Percentiles rank a stretch among this genome's conserved stretches.
phyloP scores from a whole-genome alignment of 2,797 vertebrate species.

The Amblyopsis hoosieri region DNA sequence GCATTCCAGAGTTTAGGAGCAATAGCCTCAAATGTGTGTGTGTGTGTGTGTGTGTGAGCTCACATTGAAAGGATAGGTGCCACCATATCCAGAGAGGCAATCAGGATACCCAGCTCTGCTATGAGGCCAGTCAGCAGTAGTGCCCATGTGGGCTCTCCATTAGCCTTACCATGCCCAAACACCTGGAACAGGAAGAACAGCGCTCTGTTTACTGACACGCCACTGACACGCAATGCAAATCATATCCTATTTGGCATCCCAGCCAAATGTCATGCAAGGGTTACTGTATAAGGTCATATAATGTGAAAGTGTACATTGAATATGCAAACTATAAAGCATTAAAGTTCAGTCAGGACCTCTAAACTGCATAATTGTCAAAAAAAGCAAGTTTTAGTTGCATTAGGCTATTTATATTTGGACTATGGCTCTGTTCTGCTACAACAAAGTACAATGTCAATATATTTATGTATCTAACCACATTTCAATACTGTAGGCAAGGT shows the following conservation, averaged over 20 bases:
- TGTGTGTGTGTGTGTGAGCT: slow-evolving; percentile 48
- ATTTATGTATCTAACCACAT: background rate
- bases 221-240: slow-evolving; percentile 28
- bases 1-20: background rate
- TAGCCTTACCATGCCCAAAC: slow-evolving; percentile 93
- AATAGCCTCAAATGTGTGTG: background rate
- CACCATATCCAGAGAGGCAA: slow-evolving; percentile 97
- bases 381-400: no score
- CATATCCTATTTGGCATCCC: background rate
- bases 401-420: no score
- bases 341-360: no score
- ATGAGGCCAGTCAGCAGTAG: slow-evolving; percentile 93
- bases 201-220: background rate
- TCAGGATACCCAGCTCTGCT: slow-evolving; percentile 95
- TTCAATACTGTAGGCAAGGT: background rate
- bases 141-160: slow-evolving; percentile 97
- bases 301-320: background rate
- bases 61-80: slow-evolving; percentile 99
- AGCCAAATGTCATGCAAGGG: slow-evolving; percentile 25
- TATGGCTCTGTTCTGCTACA: no score
- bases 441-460: background rate
- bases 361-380: no score
- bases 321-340: slow-evolving; percentile 9
- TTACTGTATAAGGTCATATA: background rate
- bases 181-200: slow-evolving; percentile 72